Conservation (phyloP, 2,888 invertebrate species). For the Caenorhabditis sp. region DNA sequence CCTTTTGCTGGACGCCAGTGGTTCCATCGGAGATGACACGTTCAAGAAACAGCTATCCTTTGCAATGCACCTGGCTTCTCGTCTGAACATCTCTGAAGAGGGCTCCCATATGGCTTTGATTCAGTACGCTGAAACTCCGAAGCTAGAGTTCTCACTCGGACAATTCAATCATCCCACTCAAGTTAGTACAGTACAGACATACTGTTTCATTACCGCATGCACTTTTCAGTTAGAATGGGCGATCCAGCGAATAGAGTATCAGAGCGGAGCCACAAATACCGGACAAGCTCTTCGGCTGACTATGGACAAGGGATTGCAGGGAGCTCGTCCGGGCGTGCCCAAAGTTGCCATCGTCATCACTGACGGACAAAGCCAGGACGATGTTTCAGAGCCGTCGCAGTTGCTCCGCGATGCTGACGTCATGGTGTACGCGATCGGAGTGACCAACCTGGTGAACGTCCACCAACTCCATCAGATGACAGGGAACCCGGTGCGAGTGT, state of each 20-base stretch:
- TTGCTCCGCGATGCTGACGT: constrained; percentile 77
- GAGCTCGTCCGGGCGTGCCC: constrained; percentile 76
- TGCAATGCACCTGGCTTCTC: constrained; percentile 77
- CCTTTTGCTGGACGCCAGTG: constrained; percentile 80
- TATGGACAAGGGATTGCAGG: constrained; percentile 68
- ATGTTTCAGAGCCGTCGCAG: constrained; percentile 75
- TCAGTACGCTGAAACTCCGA: constrained; percentile 79
- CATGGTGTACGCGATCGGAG: constrained; percentile 79
- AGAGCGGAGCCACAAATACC: constrained; percentile 77
- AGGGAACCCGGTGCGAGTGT: constrained; percentile 76
- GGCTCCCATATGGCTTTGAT: constrained; percentile 79
- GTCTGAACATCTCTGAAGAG: constrained; percentile 78
- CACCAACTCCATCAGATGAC: constrained; percentile 79
- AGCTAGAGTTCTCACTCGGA: constrained; percentile 76
- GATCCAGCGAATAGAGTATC: constrained; percentile 74
- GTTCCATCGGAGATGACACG: constrained; percentile 79
- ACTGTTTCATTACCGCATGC: background rate
- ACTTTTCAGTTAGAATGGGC: constrained; percentile 75
- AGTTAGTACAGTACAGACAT: constrained; percentile 36
- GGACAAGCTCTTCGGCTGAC: constrained; percentile 75
- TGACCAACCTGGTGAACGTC: constrained; percentile 78
- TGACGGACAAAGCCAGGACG: constrained; percentile 79
- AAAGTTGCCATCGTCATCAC: constrained; percentile 80
- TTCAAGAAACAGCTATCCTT: constrained; percentile 77
- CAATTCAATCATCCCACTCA: constrained; percentile 74